Base-by-base conservation (phyloP, 2,888 invertebrate genomes). In the Chaitophorus viminalis region DNA sequence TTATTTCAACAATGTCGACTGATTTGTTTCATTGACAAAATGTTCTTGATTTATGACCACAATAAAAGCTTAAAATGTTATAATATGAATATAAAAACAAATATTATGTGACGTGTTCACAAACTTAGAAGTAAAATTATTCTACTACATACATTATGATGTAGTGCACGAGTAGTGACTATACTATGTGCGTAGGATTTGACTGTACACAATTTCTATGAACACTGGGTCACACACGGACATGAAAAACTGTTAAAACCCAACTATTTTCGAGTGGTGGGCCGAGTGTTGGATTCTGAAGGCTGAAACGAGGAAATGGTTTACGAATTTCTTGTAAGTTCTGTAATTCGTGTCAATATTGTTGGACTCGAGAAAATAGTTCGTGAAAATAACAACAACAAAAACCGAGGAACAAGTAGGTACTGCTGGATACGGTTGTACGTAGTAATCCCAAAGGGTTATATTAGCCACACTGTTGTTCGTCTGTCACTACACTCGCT, bases 401-500 rank as follows among this genome's bases (percentile, higher is more conserved):
- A 21, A 77, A 77, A 33, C 29, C 21, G 29, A 29, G 18, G 18
- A 46, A 2, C 14, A 76, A 52, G 25, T 78, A 25, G 17, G 25
- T 8, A 68, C 29, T 29, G 9, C n/a, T 25, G 21, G 11, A 46
- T 3, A 46, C 54, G 25, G 11, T 14, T 39, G 5, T n/a, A n/a
- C n/a, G n/a, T n/a, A n/a, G n/a, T 70, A 46, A 68, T 82, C 81
- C 68, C 81, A 46, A 31, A 46, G 81, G 81, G 21, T 29, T 25
- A 70, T 46, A 82, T 82, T 82, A 70, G 39, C 81, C 39, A 70
- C 39, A 70, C 46, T 31, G 81, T 82, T 82, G 68, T 82, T 31
- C 39, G 39, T 29, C 68, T 17, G 39, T 70, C 81, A 31, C 68
- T 70, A 68, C 11, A 60, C 70, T 82, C 33, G 68, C 25, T 46